A percentile compares a stretch with the other conserved stretches of the same genome.
Conservation (phyloP, 2,797 vertebrate species). For the Anguilla pacifica region DNA sequence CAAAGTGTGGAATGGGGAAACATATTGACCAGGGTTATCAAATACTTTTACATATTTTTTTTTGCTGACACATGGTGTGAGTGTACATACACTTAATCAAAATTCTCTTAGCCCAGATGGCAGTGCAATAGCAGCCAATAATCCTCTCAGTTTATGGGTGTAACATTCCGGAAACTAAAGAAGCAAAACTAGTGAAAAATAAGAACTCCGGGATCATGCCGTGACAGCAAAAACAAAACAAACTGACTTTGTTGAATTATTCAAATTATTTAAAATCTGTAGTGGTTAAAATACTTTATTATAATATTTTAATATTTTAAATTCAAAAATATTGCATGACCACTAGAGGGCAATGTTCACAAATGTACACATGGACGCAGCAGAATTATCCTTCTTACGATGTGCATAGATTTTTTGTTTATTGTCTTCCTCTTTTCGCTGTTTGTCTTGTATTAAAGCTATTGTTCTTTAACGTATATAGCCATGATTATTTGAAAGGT, state of each 20-base stretch:
- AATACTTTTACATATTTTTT: not conserved
- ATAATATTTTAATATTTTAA: not conserved
- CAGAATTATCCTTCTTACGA: not conserved
- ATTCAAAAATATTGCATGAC: slow-evolving; percentile 18
- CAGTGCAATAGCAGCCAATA: not conserved
- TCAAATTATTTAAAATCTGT: not conserved
- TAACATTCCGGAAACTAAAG: not conserved
- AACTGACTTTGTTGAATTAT: not conserved
- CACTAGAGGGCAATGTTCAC: slow-evolving; percentile 61
- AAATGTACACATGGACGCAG: not conserved
- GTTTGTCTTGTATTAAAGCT: not conserved
- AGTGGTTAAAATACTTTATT: not conserved
- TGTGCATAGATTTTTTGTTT: not conserved
- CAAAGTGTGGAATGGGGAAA: not conserved
- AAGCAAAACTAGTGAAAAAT: not conserved
- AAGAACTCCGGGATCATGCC: not conserved
- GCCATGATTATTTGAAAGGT: not conserved
- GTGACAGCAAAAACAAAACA: not conserved
- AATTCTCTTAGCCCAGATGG: not conserved
- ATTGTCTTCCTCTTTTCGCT: not conserved
- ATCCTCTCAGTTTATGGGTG: not conserved
- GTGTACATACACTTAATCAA: not conserved
- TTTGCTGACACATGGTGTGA: not conserved
- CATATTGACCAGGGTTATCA: not conserved
- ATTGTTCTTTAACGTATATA: not conserved